Evolutionary conservation across 2,113 vertebrate genomes (phyloP).

Genomic region (Cebus imitator): DNA sequence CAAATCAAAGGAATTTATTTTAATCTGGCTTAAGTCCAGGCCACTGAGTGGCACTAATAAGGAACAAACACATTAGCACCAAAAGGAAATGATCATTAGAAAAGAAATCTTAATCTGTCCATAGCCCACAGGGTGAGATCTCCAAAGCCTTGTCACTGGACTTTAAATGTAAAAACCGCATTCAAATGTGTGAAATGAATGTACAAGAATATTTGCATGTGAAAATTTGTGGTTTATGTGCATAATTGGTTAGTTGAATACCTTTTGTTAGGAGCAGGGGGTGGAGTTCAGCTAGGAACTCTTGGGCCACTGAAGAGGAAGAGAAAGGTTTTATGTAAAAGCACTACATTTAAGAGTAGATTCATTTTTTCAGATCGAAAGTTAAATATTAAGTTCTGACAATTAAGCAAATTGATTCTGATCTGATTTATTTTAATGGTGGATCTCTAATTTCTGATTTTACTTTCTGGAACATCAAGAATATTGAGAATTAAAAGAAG

Average conservation of each 20-base stretch:
- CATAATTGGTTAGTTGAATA: constrained; percentile 14
- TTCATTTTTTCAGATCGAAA: constrained; percentile 1
- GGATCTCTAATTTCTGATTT: background rate
- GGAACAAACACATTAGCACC: constrained; percentile 77
- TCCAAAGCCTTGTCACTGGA: background rate
- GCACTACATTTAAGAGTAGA: background rate
- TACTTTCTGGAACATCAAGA: background rate
- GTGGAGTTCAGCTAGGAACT: background rate
- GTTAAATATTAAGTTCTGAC: background rate
- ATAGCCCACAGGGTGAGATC: constrained; percentile 36
- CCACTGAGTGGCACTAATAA: constrained; percentile 49
- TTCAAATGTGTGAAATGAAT: constrained; percentile 5
- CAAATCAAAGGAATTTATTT: constrained; percentile 72
- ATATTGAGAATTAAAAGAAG: background rate
- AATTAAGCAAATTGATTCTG: background rate
- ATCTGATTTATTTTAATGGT: background rate
- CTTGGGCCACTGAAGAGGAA: background rate
- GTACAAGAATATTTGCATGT: constrained; percentile 63
- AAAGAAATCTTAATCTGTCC: constrained; percentile 65
- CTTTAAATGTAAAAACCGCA: constrained; percentile 66
- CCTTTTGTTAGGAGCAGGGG: constrained; percentile 46
- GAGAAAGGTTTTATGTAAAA: background rate
- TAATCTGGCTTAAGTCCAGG: constrained; percentile 65
- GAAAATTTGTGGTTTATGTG: constrained; percentile 52
- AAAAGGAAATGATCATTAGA: constrained; percentile 77